Conservation (phyloP, 2,888 invertebrate species). For the Cartodere bifasciata region DNA sequence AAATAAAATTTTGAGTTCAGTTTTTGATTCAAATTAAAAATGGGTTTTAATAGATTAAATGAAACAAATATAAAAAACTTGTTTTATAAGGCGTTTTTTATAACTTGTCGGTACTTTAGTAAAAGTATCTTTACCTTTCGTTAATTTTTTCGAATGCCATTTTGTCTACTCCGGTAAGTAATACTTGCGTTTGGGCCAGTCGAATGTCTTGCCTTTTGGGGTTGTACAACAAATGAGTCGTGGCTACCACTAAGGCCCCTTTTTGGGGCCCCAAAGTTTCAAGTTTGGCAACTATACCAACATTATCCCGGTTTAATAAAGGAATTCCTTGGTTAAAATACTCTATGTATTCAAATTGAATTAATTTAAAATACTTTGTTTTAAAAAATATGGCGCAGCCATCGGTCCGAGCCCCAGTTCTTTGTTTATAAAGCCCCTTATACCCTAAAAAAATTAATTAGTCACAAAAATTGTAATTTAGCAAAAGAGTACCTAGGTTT, state of each 20-base stretch:
- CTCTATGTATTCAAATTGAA: conserved; percentile 58
- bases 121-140: too few relatives aligned
- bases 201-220: conserved; percentile 79
- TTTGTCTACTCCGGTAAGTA: conserved; percentile 75
- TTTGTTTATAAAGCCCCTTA: conserved; percentile 64
- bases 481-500: conserved; percentile 8
- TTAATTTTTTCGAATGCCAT: too few relatives aligned
- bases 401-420: conserved; percentile 68
- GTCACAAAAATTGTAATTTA: conserved; percentile 1
- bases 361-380: conserved; percentile 48
- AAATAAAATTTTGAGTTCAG: too few relatives aligned
- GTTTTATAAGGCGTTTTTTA: too few relatives aligned
- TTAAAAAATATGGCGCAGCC: conserved; percentile 87
- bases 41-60: too few relatives aligned
- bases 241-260: conserved; percentile 63
- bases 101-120: conserved; percentile 5
- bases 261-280: conserved; percentile 38
- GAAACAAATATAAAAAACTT: too few relatives aligned
- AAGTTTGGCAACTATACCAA: conserved; percentile 71
- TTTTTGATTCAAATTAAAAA: too few relatives aligned
- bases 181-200: conserved; percentile 71
- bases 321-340: conserved; percentile 47
- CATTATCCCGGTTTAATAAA: conserved; percentile 73
- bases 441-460: conserved; percentile 46
- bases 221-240: conserved; percentile 91